Evolutionary conservation across 2,113 vertebrate genomes (phyloP), one percentile per base, ranked within the genome.

Genomic region (Erinaceus europaeus): DNA sequence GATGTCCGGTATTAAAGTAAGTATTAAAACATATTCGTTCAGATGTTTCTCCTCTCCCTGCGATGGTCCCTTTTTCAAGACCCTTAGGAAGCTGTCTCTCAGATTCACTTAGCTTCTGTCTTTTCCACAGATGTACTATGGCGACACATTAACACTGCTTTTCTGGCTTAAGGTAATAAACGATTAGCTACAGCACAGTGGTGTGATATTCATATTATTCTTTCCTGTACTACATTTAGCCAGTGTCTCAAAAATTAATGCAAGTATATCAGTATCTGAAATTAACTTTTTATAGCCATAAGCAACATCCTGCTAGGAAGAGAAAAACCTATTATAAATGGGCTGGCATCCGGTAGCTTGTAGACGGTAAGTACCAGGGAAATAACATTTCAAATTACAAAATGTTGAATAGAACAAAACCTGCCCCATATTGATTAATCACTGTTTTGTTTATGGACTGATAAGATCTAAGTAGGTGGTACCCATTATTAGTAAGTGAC

Each of bases 281-380:
- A 98, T 98, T 98, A 98, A 98, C 97, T 98, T 98, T 96, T 96
- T 95, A 98, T 98, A 97, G 98, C 98, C 98, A 98, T 97, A 93
- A 98, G 98, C 98, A 97, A 98, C 91, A 96, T 97, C 97, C 96
- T 94, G 96, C 96, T 96, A 97, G 94, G 94, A 96, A 93, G 91
- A 93, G 91, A 77, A 89, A 97, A 97, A 97, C 95, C 96, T 96
- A 97, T 97, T 97, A 96, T 59, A 97, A 95, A 93, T 93, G 92
- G 83, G 85, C 94, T 95, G 94, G 96, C 91, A 97, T 94, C 94
- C 97, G 95, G 96, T 91, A 92, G 93, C 94, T 95, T 78, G 61
- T 86, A 97, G 95, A 97, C 96, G 65, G 96, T 96, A 96, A 96
- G 95, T 71, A 96, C 67, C 0, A 96, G 95, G 83, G 97, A 97